Evolutionary conservation across 2,113 vertebrate genomes (phyloP).

Genomic region (Microcebus lehilahytsara): DNA sequence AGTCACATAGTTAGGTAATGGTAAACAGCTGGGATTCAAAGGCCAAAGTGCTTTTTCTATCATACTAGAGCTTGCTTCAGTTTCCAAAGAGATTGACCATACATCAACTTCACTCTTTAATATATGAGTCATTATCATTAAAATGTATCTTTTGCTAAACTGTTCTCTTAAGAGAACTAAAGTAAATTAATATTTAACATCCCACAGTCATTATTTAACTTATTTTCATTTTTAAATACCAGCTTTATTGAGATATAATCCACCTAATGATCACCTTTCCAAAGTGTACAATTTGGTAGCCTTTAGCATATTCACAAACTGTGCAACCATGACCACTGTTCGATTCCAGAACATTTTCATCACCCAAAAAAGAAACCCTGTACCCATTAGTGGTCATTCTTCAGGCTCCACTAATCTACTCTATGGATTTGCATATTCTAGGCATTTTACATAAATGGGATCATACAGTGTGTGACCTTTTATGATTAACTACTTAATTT

Average conservation of each 20-base stretch:
- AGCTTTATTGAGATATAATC: not conserved
- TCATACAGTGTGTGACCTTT: not conserved
- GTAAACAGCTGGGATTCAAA: not conserved
- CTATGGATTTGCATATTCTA: not conserved
- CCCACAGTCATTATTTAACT: slow-evolving; percentile 21
- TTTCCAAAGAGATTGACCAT: not conserved
- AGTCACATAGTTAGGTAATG: not conserved
- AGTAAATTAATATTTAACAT: not conserved
- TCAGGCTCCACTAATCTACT: not conserved
- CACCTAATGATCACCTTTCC: not conserved
- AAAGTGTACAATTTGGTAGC: not conserved
- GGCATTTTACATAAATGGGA: not conserved
- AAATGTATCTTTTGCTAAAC: not conserved
- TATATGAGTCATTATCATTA: not conserved
- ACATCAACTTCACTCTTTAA: not conserved
- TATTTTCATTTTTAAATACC: not conserved
- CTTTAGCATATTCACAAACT: slow-evolving; percentile 15
- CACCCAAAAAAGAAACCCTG: not conserved
- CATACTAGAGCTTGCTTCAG: not conserved
- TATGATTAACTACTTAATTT: not conserved
- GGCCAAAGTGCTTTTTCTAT: not conserved
- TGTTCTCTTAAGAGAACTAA: not conserved
- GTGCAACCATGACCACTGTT: not conserved
- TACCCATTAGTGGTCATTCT: not conserved
- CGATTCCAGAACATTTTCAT: slow-evolving; percentile 2